Base-by-base conservation (phyloP, 2,888 invertebrate species). In the Clanis bilineata region DNA sequence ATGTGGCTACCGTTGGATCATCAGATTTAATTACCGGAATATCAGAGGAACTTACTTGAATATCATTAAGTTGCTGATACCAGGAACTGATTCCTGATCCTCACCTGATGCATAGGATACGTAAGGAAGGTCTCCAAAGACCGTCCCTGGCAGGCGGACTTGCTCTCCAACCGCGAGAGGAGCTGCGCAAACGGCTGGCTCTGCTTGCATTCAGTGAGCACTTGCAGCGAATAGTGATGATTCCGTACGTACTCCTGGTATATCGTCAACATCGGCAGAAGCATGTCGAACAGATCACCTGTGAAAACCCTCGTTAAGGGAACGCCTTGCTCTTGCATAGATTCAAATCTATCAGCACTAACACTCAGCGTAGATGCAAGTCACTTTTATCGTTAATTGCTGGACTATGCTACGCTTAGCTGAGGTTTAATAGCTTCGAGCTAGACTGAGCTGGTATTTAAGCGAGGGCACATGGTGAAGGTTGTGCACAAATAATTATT, bases 161-260 rank as follows among this genome's bases (percentile, higher is more conserved):
- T 98, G 82, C 96, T 96, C 88, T 98, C 98, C 64, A 97, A 92
- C 23, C 97, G 90, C 59, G 95, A 94, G 60, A 98, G 91, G 56
- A 98, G 93, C 12, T 95, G 95, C 0, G 96, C 95, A 79, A 98
- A 98, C 0, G 95, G 93, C 61, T 95, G 93, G 54, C 95, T 94
- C 88, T 97, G 97, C 86, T 98, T 98, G 88, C 98, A 98, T 85
- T 98, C 98, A 0, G 98, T 97, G 66, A 98, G 93, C 25, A 97
- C 96, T 90, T 98, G 98, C 59, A 98, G 94, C 67, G 97, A 97
- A 93, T 97, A 98, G 88, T 98, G 98, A 83, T 98, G 98, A 88
- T 98, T 98, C 62, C 98, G 92, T 57, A 98, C 98, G 85, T 98
- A 98, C 93, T 98, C 98, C 90, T 98, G 98, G 90, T 98, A 98